phyloP scores from a whole-genome alignment of 2,797 vertebrate species.

The Neosilurus hyrtlii region DNA sequence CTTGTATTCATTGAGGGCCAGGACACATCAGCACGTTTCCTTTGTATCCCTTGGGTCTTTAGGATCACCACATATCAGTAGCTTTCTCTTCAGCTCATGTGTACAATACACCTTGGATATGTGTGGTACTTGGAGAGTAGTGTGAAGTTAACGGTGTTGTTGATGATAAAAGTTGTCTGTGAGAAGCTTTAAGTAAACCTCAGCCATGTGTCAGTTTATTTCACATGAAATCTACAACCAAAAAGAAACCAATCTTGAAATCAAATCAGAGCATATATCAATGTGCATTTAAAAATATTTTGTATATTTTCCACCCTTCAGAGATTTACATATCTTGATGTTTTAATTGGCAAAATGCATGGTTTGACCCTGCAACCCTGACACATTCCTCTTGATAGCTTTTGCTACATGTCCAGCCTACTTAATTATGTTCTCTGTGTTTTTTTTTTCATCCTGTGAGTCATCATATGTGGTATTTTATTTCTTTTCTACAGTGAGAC shows the following conservation, averaged over 20 bases:
- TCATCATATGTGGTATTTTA: constrained; percentile 15
- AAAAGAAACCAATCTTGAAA: constrained; percentile 18
- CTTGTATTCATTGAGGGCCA: constrained; percentile 49
- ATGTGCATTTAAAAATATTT: background rate
- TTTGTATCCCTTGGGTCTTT: constrained; percentile 56
- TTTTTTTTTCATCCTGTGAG: background rate
- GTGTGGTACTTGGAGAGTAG: background rate
- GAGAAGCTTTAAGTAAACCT: background rate
- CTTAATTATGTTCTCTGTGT: constrained; percentile 17
- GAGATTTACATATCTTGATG: constrained; percentile 16
- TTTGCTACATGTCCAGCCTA: constrained; percentile 2
- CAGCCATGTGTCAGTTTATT: background rate
- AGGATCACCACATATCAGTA: background rate
- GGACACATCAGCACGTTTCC: constrained; percentile 47
- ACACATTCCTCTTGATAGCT: constrained; percentile 32
- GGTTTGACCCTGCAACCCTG: constrained; percentile 22
- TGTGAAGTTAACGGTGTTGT: background rate
- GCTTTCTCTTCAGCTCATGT: constrained; percentile 39
- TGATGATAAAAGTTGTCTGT: constrained; percentile 7
- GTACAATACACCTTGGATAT: background rate
- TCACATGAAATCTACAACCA: background rate
- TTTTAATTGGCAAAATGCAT: constrained; percentile 16
- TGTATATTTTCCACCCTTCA: background rate
- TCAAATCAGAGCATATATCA: background rate
- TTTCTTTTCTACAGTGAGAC: constrained; percentile 6